A percentile compares a stretch with the other conserved stretches of the same genome.
Conservation (phyloP, 2,888 invertebrate species). For the Hermaeophaga mercurialis region DNA sequence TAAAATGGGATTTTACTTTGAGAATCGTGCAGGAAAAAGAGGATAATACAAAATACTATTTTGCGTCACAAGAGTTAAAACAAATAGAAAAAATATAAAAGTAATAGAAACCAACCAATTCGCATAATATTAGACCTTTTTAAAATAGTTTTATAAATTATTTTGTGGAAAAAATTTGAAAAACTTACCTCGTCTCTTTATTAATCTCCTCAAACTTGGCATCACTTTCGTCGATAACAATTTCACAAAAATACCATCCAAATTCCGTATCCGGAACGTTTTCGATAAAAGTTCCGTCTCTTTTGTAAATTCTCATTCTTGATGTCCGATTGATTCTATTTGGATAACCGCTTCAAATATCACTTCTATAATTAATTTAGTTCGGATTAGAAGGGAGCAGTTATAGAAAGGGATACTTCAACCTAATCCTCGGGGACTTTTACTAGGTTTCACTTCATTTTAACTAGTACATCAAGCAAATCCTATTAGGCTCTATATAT, state of each 20-base stretch:
- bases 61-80: no score
- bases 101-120: not conserved
- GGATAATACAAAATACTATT: no score
- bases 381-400: no score
- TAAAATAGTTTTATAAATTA: not conserved
- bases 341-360: conserved; percentile 15
- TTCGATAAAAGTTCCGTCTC: conserved; percentile 46
- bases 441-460: conserved; percentile 7
- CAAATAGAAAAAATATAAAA: no score
- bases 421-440: not conserved
- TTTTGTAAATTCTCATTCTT: conserved; percentile 47
- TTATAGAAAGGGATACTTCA: not conserved
- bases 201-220: conserved; percentile 31
- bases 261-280: conserved; percentile 44
- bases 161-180: not conserved
- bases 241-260: conserved; percentile 48
- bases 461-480: conserved; percentile 3
- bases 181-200: conserved; percentile 24
- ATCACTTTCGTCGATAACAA: conserved; percentile 38
- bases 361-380: conserved; percentile 27
- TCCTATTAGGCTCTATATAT: conserved; percentile 20
- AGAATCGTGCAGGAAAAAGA: no score
- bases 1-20: no score
- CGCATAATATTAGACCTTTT: not conserved
- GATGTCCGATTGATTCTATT: conserved; percentile 3